These are phyloP conservation scores for Halcyon badia DNA, from an alignment of 2,797 vertebrate genomes.

Conservation along the genomic window DNA sequence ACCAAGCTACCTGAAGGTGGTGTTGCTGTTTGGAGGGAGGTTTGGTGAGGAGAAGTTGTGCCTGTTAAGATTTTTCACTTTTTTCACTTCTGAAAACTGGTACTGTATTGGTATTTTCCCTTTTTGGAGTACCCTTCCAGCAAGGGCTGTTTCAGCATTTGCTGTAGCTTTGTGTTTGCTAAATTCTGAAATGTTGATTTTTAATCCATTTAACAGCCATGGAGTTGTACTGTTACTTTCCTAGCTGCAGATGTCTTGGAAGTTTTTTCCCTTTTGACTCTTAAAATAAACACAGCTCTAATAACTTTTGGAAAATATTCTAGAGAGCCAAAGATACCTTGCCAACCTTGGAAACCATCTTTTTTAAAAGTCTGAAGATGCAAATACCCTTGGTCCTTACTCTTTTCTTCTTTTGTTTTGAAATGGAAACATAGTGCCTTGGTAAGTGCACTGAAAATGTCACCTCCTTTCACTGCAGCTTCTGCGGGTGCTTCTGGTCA, in stretches of 20 bases:
- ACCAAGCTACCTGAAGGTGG: accelerated
- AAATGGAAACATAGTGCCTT: constrained; percentile 46
- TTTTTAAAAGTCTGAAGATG: not conserved
- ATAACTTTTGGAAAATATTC: not conserved
- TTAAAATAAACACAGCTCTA: not conserved
- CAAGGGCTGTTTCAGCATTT: not conserved
- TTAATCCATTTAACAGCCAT: not conserved
- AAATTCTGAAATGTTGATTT: not conserved
- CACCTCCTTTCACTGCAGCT: not conserved
- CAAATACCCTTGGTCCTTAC: not conserved
- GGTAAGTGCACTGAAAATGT: constrained; percentile 16
- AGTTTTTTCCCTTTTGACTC: not conserved
- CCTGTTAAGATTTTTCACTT: not conserved
- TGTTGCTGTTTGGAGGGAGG: not conserved
- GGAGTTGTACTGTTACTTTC: not conserved
- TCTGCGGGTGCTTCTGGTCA: not conserved
- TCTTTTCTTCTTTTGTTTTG: not conserved
- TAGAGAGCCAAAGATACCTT: constrained; percentile 38
- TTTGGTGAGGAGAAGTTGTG: accelerated
- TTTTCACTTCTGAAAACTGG: not conserved
- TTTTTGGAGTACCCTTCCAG: not conserved
- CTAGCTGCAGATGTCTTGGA: not conserved
- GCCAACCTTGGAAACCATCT: not conserved
- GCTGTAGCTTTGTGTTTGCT: not conserved
- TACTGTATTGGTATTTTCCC: not conserved